Percentiles rank a stretch among this genome's conserved stretches.
Conservation (phyloP, 2,888 invertebrate genomes). For the Thymelicus sylvestris region DNA sequence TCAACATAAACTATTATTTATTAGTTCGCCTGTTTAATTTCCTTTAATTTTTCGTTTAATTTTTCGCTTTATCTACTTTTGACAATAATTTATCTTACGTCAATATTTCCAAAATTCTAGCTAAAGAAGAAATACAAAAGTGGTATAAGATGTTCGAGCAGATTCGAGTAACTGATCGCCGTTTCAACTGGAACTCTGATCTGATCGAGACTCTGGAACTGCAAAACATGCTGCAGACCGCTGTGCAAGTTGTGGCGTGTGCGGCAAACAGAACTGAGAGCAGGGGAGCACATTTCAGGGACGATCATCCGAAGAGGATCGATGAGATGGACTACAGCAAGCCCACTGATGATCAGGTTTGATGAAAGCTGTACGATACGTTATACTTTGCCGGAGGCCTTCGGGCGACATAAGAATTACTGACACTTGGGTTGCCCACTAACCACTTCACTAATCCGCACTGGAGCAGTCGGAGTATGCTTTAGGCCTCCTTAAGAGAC, state of each 20-base stretch:
- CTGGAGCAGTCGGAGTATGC: no score
- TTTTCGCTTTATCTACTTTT: no score
- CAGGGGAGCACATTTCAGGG: constrained; percentile 98
- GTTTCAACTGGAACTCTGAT: constrained; percentile 97
- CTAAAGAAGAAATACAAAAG: constrained; percentile 85
- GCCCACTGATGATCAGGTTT: constrained; percentile 90
- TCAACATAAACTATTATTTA: no score
- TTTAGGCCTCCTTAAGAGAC: no score
- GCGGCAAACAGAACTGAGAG: constrained; percentile 98
- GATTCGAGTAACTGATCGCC: constrained; percentile 89
- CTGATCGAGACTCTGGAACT: constrained; percentile 97
- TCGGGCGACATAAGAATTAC: no score
- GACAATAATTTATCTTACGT: no score
- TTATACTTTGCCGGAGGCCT: no score
- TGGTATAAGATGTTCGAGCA: constrained; percentile 90
- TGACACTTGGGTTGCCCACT: no score
- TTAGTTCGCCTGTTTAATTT: no score
- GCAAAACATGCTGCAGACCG: constrained; percentile 96
- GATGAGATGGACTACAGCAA: constrained; percentile 98
- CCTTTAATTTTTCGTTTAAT: no score
- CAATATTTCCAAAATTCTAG: constrained; percentile 46
- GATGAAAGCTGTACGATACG: no score
- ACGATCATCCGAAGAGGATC: constrained; percentile 94
- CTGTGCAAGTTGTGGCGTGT: constrained; percentile 91
- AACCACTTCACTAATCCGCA: no score